Base-by-base conservation (phyloP, 2,888 invertebrate species). In the Parelbella ahira region DNA sequence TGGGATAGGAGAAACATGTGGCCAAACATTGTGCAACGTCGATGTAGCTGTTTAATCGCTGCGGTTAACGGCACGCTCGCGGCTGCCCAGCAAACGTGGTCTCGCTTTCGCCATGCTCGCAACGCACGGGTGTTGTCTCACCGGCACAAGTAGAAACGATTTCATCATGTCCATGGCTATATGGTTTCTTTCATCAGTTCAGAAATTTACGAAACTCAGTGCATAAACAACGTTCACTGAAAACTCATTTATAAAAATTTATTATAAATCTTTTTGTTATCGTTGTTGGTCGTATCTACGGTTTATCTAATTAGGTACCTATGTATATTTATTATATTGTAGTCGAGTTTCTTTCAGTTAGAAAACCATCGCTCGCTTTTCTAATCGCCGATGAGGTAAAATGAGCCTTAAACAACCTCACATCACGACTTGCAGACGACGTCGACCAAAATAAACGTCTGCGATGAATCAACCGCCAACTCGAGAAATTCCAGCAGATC, bases 21-120 rank as follows among this genome's bases (percentile, higher is more conserved):
- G 75, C 77, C 73, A 84, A 84, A 86, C 69, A 83, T 87, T 87
- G 78, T 74, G 86, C 80, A 84, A 84, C 60, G 56, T 56, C 54
- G 51, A 58, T 66, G 61, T 59, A 59, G 63, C 55, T 67, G 67
- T 73, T 79, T 75, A 72, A 74, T 72, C 65, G 68, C 51, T 54
- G 68, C 60, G 67, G 74, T 50, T 60, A 47, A 56, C 66, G 67
- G 67, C 70, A 64, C 71, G 64, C 58, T 50, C 57, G 38, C 38
- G 21, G 32, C 49, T 49, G 48, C 63, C 63, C 72, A 75, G 69
- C 74, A 70, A 74, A 73, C 67, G 66, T 56, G 61, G 66, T 66
- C 64, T 51, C 55, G 60, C 71, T 70, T 73, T 75, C 65, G 63
- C 65, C 64, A 66, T 67, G 63, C 51, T 39, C 25, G 6, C 7